Base-by-base conservation (phyloP, 2,113 vertebrate species). In the Camelus bactrianus region DNA sequence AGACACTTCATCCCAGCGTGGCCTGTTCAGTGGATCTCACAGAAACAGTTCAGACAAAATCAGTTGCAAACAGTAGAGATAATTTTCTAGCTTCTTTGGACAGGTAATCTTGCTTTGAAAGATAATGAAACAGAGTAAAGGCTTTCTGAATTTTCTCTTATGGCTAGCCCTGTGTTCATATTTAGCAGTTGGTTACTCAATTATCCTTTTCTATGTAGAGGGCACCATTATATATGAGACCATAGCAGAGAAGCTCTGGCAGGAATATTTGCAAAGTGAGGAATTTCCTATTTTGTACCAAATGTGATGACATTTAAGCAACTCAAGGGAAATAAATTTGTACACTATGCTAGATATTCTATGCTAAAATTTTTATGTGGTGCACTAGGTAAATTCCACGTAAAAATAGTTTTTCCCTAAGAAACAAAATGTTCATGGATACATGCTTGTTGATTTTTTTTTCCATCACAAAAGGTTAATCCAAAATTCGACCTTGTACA, bases 241-340 rank as follows among this genome's bases (percentile, higher is more conserved):
- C 35, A 46, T 0, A 17, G 62, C 50, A 52, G 35, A 97, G 67
- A 91, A 81, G 28, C 19, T 6, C 83, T 83, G 82, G 82, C 69
- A 87, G 94, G 91, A 46, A 62, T 86, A 93, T 94, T 94, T 97
- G 79, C 82, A 93, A 94, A 97, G 89, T 69, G 42, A 97, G 60
- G 14, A 62, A 93, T 85, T 94, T 94, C 90, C 56, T 95, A 54
- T 82, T 97, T 94, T 83, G 48, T 90, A 97, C 81, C 52, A 95
- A 94, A 77, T 64, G 16, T 14, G 46, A 89, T 97, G 97, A 94
- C 93, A 93, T 96, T 97, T 97, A 95, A 97, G 48, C 67, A 94
- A 92, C 82, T 98, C 89, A 24, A 70, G 83, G 82, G 96, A 97
- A 97, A 96, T 93, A 80, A 46, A 94, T 96, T 70, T 91, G 91